Base-by-base conservation (phyloP, 2,888 invertebrate genomes). In the Archaeoteleia sp. region DNA sequence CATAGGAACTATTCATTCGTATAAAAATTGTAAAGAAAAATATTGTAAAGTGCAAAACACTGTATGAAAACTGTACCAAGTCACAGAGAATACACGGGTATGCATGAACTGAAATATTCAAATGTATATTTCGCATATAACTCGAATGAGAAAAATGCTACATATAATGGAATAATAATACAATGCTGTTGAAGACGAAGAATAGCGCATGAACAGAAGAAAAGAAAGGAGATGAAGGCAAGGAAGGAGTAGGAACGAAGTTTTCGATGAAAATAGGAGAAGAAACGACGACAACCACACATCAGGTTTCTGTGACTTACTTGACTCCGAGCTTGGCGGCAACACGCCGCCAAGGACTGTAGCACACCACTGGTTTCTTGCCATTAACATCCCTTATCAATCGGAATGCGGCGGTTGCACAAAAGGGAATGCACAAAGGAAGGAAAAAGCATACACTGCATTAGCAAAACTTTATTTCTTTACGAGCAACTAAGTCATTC, bases 271-370 rank as follows among this genome's bases (percentile, higher is more conserved):
- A 39, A 23, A 14, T 35, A 17, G 10, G 9, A 51, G 40, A 61
- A 58, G 49, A 46, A 25, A 62, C 48, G 54, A 61, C 58, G 51
- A 62, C 43, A 66, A 55, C 45, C 57, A 80, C 78, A 79, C 80
- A 82, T 79, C 78, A 80, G 81, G 79, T 76, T 78, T 79, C 76
- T 77, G 78, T 79, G 86, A 95, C 95, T 94, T 94, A 95, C 95
- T 95, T 94, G 89, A 95, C 95, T 91, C 95, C 95, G 86, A 95
- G 93, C 88, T 95, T 95, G 88, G 93, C 94, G 87, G 95, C 95
- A 87, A 95, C 95, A 88, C 95, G 92, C 85, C 94, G 93, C 95
- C 95, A 95, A 89, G 95, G 95, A 86, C 93, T 93, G 90, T 93
- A 93, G 91, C 93, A 92, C 86, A 91, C 90, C 82, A 89, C 87